Base-by-base conservation (phyloP, 2,113 vertebrate species). In the Cyprinodon variegatus region DNA sequence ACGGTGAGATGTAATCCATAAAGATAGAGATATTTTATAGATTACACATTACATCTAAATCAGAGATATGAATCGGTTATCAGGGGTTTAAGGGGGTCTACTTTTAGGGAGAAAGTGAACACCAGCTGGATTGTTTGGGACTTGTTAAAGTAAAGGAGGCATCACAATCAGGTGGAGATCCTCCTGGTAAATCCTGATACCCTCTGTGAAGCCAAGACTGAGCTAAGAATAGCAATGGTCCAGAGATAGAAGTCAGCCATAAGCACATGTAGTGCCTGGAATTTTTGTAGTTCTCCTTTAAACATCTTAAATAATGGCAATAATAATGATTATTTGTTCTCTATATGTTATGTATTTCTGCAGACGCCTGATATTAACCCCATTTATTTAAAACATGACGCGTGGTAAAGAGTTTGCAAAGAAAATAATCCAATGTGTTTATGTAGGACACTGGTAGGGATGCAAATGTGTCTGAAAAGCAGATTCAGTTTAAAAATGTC, bases 161-260 rank as follows among this genome's bases (percentile, higher is more conserved):
- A 68, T 65, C 60, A 65, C 57, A 73, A 50, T 69, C 63, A 69
- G 77, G 68, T 78, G 57, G 48, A 70, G 83, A 85, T 79, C 68
- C 77, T 39, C 50, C 22, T 15, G 84, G 68, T 89, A 83, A 88
- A 82, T 78, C 74, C 43, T 2, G 72, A 67, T 65, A 64, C 76
- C 80, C 77, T 69, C 66, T 48, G 59, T 65, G 63, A 83, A 83
- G 70, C 78, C 70, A 40, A 48, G 68, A 37, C 79, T n/a, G 74
- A 65, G 70, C 77, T 89, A 90, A 91, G 85, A 88, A 89, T 90
- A 92, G 87, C 70, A 74, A 37, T 22, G 61, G 71, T 80, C 83
- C 84, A 78, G 75, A 88, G 89, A 74, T 85, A 87, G 84, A 77
- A n/a, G 12, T 61, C 45, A 0, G 45, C 20, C 72, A 3, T 76